Percentiles rank a stretch among this genome's conserved stretches.
Evolutionary conservation across 2,888 invertebrate species (phyloP).

Genomic region (Gibbula magus): DNA sequence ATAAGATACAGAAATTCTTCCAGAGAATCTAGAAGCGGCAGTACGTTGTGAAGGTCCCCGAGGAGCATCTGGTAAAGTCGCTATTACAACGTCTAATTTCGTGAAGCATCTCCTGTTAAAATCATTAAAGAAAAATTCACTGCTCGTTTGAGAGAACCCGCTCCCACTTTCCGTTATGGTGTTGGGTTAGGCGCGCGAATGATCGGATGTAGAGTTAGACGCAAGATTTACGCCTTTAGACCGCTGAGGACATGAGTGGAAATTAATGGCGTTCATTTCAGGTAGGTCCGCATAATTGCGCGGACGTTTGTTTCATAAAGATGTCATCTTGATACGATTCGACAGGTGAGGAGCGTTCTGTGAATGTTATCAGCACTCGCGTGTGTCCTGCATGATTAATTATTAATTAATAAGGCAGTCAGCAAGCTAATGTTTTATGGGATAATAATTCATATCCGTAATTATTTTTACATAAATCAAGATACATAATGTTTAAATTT

Average conservation of each 20-base stretch:
- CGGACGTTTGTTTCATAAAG: background rate
- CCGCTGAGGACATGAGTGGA: background rate
- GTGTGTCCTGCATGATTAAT: no score
- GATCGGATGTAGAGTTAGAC: background rate
- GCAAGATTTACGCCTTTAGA: background rate
- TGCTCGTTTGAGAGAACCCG: background rate
- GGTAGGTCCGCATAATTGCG: conserved; percentile 12
- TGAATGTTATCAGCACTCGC: no score
- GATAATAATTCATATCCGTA: no score
- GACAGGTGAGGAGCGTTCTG: background rate
- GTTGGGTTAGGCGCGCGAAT: background rate
- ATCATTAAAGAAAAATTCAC: background rate
- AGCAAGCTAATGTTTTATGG: no score
- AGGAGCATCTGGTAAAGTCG: background rate
- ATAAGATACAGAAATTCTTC: conserved; percentile 10
- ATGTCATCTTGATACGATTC: background rate
- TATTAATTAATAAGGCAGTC: no score
- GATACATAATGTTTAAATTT: no score
- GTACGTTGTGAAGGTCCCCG: background rate
- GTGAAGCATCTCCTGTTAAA: background rate
- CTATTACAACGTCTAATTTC: background rate
- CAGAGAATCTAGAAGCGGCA: background rate
- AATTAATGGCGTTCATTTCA: background rate
- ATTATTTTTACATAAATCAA: no score
- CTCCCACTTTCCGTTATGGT: conserved; percentile 11